Evolutionary conservation across 2,113 vertebrate species (phyloP).

Genomic region (Xiphophorus maculatus): DNA sequence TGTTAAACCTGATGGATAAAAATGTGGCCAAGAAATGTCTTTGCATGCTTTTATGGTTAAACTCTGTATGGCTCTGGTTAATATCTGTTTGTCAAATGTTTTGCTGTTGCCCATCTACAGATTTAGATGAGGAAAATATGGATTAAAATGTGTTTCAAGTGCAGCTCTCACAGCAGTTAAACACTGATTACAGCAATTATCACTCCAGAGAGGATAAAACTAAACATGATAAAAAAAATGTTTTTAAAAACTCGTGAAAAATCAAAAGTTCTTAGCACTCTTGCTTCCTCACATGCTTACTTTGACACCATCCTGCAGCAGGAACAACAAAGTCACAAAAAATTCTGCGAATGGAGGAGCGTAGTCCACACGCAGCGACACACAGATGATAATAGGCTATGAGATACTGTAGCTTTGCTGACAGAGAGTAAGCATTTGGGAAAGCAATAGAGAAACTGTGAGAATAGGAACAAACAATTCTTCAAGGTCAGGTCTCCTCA

Average conservation of each 20-base stretch:
- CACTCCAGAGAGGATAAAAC: neutral
- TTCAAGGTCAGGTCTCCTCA: conserved; percentile 26
- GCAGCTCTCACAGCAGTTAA: neutral
- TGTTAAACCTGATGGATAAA: neutral
- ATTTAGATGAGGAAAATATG: neutral
- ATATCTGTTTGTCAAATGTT: neutral
- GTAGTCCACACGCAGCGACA: neutral
- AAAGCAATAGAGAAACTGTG: neutral
- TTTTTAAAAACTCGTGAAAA: conserved; percentile 5
- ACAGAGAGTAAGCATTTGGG: neutral
- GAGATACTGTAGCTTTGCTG: neutral
- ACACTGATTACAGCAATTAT: conserved; percentile 2
- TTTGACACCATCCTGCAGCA: neutral
- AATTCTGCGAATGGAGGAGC: neutral
- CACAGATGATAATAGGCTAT: neutral
- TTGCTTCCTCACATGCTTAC: neutral
- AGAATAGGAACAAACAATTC: conserved; percentile 24
- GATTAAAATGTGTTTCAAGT: neutral
- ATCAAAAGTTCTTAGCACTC: neutral
- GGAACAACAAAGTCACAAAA: neutral
- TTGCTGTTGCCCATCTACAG: conserved; percentile 10
- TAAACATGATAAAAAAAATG: conserved; percentile 16
- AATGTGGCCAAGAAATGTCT: conserved; percentile 18
- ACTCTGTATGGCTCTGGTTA: neutral
- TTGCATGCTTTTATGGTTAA: neutral